Conservation (phyloP, 2,797 vertebrate species). For the Pangasius sanitwongsei region DNA sequence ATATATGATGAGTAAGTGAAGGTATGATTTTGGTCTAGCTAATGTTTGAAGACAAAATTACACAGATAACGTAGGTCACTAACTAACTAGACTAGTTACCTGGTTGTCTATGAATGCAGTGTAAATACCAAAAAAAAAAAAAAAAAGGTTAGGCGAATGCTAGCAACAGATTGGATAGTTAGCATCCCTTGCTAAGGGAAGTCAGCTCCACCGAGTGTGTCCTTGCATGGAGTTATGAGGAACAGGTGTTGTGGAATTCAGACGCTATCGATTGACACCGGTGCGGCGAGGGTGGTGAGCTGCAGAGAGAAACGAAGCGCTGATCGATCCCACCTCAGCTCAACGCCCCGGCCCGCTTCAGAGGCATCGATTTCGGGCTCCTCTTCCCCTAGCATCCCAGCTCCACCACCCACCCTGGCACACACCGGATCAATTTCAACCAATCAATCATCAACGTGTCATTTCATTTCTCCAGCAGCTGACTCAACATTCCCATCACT, state of each 20-base stretch:
- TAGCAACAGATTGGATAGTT: slow-evolving; percentile 63
- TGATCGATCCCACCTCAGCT: slow-evolving; percentile 56
- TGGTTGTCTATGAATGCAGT: not conserved
- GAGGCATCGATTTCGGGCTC: slow-evolving; percentile 49
- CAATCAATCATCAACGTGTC: slow-evolving; percentile 75
- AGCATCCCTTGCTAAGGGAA: slow-evolving; percentile 67
- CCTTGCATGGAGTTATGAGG: slow-evolving; percentile 39
- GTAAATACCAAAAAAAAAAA: too few species aligned
- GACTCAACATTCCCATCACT: slow-evolving; percentile 69
- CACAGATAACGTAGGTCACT: not conserved
- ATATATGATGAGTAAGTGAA: not conserved
- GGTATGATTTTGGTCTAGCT: not conserved
- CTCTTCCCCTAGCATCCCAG: slow-evolving; percentile 55
- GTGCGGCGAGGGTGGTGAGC: slow-evolving; percentile 41
- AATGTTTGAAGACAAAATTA: not conserved
- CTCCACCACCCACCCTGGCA: slow-evolving; percentile 60
- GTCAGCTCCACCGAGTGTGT: slow-evolving; percentile 27
- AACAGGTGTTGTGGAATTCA: slow-evolving; percentile 59
- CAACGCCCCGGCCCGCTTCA: slow-evolving; percentile 46
- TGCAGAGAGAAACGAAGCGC: slow-evolving; percentile 47
- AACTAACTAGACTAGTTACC: not conserved
- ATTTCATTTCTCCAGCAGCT: slow-evolving; percentile 67
- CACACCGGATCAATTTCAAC: slow-evolving; percentile 74
- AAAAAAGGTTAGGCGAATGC: not conserved
- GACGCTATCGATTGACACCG: slow-evolving; percentile 52